These are phyloP conservation scores for Neoaliturus tenellus DNA, from an alignment of 2,888 invertebrate species.

Conservation along the genomic window DNA sequence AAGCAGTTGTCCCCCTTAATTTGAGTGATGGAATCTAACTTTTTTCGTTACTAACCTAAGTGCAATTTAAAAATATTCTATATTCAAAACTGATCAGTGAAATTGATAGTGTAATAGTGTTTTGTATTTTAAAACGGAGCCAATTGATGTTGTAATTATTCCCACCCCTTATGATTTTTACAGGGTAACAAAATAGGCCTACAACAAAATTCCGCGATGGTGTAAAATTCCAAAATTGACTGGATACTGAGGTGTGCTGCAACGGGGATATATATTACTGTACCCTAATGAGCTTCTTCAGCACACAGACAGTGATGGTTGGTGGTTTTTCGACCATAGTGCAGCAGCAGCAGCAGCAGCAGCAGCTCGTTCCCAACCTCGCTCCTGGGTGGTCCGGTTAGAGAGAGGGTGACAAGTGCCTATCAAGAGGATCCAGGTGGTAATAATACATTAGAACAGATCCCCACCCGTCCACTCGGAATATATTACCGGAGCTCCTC, in stretches of 20 bases:
- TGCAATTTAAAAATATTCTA: no score
- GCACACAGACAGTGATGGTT: not conserved
- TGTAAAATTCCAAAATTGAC: not conserved
- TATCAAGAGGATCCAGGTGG: conserved; percentile 1
- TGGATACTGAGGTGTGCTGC: no score
- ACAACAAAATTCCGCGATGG: no score
- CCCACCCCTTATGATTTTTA: no score
- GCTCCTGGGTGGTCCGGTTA: conserved; percentile 40
- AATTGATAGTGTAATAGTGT: no score
- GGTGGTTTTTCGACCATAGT: not conserved
- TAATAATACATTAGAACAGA: conserved; percentile 32
- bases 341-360: not conserved
- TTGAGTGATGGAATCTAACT: not conserved
- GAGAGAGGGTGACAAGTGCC: conserved; percentile 48
- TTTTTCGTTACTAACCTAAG: no score
- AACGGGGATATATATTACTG: no score
- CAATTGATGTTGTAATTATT: no score
- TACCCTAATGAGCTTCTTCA: no score
- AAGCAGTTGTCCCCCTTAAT: not conserved
- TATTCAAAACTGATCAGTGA: no score
- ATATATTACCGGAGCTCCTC: conserved; percentile 19
- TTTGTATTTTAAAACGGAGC: no score
- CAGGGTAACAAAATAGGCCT: no score
- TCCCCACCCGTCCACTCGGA: conserved; percentile 13
- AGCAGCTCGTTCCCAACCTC: not conserved